A percentile compares a stretch with the other conserved stretches of the same genome.
Evolutionary conservation across 2,888 invertebrate species (phyloP).

Genomic region (Adelphocoris suturalis): DNA sequence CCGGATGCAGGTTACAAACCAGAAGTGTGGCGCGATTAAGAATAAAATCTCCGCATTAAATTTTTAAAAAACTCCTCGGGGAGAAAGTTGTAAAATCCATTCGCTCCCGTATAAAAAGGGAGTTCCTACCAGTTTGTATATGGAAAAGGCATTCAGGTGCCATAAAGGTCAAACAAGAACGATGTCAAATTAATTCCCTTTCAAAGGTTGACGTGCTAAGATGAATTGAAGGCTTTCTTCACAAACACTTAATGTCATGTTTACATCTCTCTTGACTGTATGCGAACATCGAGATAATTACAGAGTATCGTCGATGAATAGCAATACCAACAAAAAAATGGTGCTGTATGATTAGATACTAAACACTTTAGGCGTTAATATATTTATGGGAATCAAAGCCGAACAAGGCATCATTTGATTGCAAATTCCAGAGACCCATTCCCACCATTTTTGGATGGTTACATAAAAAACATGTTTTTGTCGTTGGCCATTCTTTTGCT

Average conservation of each 20-base stretch:
- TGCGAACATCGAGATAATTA: background rate
- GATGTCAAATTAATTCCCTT: background rate
- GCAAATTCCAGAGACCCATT: too few species aligned
- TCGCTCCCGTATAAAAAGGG: background rate
- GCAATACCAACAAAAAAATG: background rate
- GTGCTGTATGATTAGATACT: background rate
- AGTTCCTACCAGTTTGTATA: background rate
- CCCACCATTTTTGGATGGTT: too few species aligned
- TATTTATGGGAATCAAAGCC: too few species aligned
- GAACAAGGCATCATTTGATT: too few species aligned
- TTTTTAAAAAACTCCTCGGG: background rate
- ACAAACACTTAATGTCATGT: background rate
- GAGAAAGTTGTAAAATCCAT: background rate
- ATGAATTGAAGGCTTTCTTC: too few species aligned
- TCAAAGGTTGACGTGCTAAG: background rate
- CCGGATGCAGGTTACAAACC: too few species aligned
- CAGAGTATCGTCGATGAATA: background rate
- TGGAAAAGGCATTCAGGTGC: background rate
- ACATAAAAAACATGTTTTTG: too few species aligned
- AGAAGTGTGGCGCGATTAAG: too few species aligned
- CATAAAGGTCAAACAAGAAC: slow-evolving; percentile 11
- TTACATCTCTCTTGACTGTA: background rate
- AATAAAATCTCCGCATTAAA: too few species aligned
- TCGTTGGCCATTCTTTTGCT: too few species aligned
- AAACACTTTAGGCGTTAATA: too few species aligned